phyloP scores from a whole-genome alignment of 2,113 vertebrate genomes.

The Semnornis frantzii region DNA sequence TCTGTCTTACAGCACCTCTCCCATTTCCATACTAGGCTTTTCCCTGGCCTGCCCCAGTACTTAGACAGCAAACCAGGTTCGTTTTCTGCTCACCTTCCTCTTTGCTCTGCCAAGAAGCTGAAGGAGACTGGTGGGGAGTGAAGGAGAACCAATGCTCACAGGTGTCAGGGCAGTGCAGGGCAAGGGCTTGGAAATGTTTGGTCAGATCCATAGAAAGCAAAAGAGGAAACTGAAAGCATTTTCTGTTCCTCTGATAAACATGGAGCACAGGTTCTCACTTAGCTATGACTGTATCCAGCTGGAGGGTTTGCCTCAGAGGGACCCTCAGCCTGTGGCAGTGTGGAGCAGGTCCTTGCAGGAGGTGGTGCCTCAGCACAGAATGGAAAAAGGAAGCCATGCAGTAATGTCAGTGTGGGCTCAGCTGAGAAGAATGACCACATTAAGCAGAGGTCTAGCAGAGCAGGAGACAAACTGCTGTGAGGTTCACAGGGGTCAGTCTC shows the following conservation, averaged over 20 bases:
- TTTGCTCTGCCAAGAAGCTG: not conserved
- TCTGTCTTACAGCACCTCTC: not conserved
- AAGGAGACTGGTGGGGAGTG: not conserved
- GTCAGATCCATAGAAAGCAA: not conserved
- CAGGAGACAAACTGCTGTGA: constrained; percentile 18
- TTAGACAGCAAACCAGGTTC: not conserved
- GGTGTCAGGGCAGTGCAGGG: not conserved
- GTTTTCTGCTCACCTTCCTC: not conserved
- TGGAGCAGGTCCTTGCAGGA: accelerated
- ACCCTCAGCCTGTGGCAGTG: not conserved
- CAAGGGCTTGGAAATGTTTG: not conserved
- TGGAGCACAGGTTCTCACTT: not conserved
- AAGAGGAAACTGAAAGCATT: not conserved
- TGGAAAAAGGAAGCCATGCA: not conserved
- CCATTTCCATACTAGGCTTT: not conserved
- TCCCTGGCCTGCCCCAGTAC: not conserved
- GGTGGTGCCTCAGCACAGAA: accelerated
- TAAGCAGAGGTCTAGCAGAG: constrained; percentile 40
- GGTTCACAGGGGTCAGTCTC: not conserved
- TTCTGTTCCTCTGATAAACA: not conserved
- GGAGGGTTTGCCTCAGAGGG: not conserved
- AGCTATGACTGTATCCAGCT: not conserved
- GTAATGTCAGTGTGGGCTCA: not conserved
- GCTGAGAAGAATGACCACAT: constrained; percentile 30
- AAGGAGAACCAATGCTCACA: not conserved